Evolutionary conservation across 2,888 invertebrate species (phyloP), one percentile per base, ranked within the genome.

Genomic region (Clusia tigrina): DNA sequence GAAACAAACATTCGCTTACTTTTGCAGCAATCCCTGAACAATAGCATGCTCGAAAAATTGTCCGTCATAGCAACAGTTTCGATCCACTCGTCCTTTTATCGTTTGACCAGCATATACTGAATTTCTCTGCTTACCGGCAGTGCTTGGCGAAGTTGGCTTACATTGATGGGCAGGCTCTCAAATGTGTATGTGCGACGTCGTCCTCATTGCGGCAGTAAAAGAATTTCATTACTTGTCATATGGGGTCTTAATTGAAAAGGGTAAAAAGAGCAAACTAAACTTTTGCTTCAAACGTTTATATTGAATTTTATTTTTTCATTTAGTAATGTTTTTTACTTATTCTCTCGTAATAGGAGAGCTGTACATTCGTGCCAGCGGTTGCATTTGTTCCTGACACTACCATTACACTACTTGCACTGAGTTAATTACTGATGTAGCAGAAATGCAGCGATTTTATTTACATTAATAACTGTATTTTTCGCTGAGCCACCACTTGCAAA

Each of bases 211-310:
- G 24, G 54, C 51, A 37, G 56, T 59, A 52, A 24, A 20, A 42
- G 52, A 9, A 51, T 37, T 54, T 51, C 51, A 51, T 52, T 63
- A 53, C 63, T 63, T 70, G 68, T 68, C 63, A 67, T 66, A 68
- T 70, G 55, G 67, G 60, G 62, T 64, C 46, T 57, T 69, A 60
- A 64, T 69, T 69, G 63, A 42, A 42, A 42, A 10, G 12, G 42
- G n/a, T 17, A 42, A 3, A 42, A 42, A 42, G 42, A n/a, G n/a
- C 57, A 17, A 54, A 60, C 63, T 42, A 42, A 42, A 42, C 42
- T 42, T 3, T 42, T 42, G 32, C 32, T 6, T 32, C 32, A 6
- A 32, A 6, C 32, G 6, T 32, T 32, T 32, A 9, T 32, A 32
- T n/a, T 32, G 32, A 32, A 9, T 32, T 32, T 12, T 32, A 32